A percentile compares a stretch with the other conserved stretches of the same genome.
Evolutionary conservation across 2,888 invertebrate species (phyloP).

Genomic region (Operophtera brumata): DNA sequence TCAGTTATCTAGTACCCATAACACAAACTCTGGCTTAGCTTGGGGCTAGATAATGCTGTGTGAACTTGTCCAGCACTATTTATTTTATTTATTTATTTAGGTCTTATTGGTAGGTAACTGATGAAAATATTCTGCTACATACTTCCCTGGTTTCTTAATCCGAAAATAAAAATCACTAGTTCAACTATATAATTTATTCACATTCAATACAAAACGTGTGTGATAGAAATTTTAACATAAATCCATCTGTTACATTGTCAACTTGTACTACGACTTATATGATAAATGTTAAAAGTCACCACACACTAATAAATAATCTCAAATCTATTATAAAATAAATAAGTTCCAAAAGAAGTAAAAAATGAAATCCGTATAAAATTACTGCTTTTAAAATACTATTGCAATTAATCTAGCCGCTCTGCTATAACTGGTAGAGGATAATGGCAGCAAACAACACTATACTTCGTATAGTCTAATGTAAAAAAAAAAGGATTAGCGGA

Average conservation of each 20-base stretch:
- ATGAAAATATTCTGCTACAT: no score
- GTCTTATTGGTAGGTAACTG: no score
- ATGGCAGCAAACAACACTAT: slow-evolving; percentile 48
- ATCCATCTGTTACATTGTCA: slow-evolving; percentile 54
- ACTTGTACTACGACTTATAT: slow-evolving; percentile 48
- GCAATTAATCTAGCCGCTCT: slow-evolving; percentile 45
- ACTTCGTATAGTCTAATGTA: slow-evolving; percentile 46
- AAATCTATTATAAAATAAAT: slow-evolving; percentile 70
- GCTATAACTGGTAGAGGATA: slow-evolving; percentile 33
- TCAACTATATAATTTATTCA: slow-evolving; percentile 80
- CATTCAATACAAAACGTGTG: slow-evolving; percentile 80
- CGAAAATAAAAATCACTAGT: slow-evolving; percentile 41
- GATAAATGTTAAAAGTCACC: slow-evolving; percentile 72
- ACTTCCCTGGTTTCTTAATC: no score
- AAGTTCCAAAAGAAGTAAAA: slow-evolving; percentile 53
- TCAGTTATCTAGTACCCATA: no score
- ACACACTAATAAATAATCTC: slow-evolving; percentile 77
- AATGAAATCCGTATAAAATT: slow-evolving; percentile 44
- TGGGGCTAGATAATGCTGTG: no score
- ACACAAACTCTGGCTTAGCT: no score
- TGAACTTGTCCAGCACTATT: no score
- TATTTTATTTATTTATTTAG: no score
- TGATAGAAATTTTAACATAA: slow-evolving; percentile 71
- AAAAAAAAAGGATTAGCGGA: slow-evolving; percentile 37
- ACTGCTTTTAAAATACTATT: slow-evolving; percentile 53